A percentile compares a stretch with the other conserved stretches of the same genome.
Evolutionary conservation across 2,888 invertebrate species (phyloP).

Genomic region (Drosophila rubida): DNA sequence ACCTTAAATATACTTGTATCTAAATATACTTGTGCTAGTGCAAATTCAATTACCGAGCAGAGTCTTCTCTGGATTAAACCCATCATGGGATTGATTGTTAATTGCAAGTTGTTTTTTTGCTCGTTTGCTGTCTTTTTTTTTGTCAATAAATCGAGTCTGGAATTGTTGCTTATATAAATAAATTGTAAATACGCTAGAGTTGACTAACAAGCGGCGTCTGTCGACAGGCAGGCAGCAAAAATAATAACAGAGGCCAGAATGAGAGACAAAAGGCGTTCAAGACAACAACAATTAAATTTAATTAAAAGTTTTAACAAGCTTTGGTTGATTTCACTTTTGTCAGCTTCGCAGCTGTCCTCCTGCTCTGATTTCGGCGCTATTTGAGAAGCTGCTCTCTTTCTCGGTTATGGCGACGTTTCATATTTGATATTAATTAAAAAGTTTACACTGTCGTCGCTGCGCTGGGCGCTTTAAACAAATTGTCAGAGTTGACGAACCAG

Average conservation of each 20-base stretch:
- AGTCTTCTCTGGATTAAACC: not conserved
- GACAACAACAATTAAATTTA: conserved; percentile 76
- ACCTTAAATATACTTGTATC: too few relatives aligned
- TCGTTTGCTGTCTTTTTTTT: not conserved
- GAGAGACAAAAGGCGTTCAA: conserved; percentile 22
- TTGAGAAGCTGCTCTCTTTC: conserved; percentile 17
- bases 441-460: conserved; percentile 55
- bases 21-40: too few relatives aligned
- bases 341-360: conserved; percentile 37
- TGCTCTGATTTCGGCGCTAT: conserved; percentile 39
- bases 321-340: conserved; percentile 75
- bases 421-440: conserved; percentile 80
- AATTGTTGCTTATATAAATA: conserved; percentile 14
- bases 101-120: conserved; percentile 6
- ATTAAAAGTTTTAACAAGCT: conserved; percentile 80
- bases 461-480: conserved; percentile 73
- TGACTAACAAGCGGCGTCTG: conserved; percentile 12
- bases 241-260: not conserved
- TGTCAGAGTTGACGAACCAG: conserved; percentile 60
- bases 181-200: conserved; percentile 24
- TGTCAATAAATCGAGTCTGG: conserved; percentile 11
- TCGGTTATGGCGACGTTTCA: conserved; percentile 66
- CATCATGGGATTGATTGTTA: not conserved
- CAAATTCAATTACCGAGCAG: not conserved
- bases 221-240: conserved; percentile 6